Base-by-base conservation (phyloP, 2,888 invertebrate species). In the Catocala nupta region DNA sequence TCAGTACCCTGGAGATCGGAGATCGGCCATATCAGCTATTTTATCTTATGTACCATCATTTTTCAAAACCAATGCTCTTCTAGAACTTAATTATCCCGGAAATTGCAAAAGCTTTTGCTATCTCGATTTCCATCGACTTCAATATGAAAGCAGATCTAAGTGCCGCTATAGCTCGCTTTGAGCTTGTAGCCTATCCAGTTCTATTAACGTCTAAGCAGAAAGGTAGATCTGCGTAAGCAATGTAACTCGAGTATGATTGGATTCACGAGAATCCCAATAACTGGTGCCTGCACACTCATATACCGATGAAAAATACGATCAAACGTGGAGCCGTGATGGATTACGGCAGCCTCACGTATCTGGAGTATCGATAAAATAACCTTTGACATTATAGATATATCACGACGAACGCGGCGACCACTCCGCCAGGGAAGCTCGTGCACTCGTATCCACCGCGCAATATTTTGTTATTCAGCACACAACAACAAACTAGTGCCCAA, bases 391-490 rank as follows among this genome's bases (percentile, higher is more conserved):
- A 70, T 54, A 60, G 61, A 65, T 71, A 68, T 63, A 72, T 68
- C 57, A 63, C 54, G 47, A 53, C 55, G 53, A 43, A 49, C 44
- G 57, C 44, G 45, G 50, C 12, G 52, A 49, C 51, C 50, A 55
- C 59, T 50, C 57, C 33, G 54, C n/a, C 36, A 7, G 36, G 49
- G 16, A 45, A 61, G 55, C n/a, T 63, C 55, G 48, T 65, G 60
- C 63, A 53, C 56, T 63, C 53, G 36, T 52, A 68, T 69, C 53
- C 48, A 55, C 66, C 61, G 47, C 65, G 58, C 49, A 66, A 68
- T 55, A 67, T 80, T 84, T 90, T 85, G 73, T 77, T 89, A 90
- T 90, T 90, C 90, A 81, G 76, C 77, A 78, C 86, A 83, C 82
- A 84, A 80, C 70, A 74, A 78, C 78, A 85, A 84, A 86, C 80